A percentile compares a stretch with the other conserved stretches of the same genome.
Evolutionary conservation across 2,113 vertebrate species (phyloP).

Genomic region (Hystrix brachyura): DNA sequence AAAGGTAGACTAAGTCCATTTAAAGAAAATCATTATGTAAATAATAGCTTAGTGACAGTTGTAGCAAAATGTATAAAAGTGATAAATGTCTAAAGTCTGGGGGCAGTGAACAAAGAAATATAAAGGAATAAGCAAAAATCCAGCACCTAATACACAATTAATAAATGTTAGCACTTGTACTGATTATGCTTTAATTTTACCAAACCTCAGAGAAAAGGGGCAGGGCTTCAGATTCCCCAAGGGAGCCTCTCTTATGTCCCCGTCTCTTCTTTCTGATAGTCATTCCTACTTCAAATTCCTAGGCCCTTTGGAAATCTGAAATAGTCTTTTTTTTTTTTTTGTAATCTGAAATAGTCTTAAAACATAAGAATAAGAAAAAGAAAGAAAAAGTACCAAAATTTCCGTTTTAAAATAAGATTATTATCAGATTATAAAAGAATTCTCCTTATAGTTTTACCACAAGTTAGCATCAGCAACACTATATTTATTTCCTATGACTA

Average conservation of each 20-base stretch:
- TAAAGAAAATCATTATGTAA: constrained; percentile 16
- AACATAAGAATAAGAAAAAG: neutral
- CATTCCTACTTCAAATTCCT: constrained; percentile 7
- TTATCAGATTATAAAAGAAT: neutral
- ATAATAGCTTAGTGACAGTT: neutral
- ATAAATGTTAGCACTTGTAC: neutral
- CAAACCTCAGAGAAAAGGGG: neutral
- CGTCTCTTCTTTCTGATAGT: neutral
- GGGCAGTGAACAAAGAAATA: constrained; percentile 7
- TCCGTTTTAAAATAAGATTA: constrained; percentile 32
- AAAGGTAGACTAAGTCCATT: neutral
- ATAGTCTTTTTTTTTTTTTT: neutral
- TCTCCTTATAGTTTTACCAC: neutral
- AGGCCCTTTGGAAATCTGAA: neutral
- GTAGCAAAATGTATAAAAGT: neutral
- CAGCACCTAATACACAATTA: neutral
- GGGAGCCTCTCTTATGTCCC: neutral
- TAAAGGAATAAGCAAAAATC: neutral
- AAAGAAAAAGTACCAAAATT: neutral
- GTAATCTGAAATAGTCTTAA: neutral
- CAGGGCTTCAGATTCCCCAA: neutral
- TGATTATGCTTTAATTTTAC: constrained; percentile 5
- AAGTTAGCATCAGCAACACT: neutral
- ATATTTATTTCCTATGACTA: neutral
- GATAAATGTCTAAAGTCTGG: neutral